Evolutionary conservation across 2,888 invertebrate genomes (phyloP).

Genomic region (Monoplex corrugatus): DNA sequence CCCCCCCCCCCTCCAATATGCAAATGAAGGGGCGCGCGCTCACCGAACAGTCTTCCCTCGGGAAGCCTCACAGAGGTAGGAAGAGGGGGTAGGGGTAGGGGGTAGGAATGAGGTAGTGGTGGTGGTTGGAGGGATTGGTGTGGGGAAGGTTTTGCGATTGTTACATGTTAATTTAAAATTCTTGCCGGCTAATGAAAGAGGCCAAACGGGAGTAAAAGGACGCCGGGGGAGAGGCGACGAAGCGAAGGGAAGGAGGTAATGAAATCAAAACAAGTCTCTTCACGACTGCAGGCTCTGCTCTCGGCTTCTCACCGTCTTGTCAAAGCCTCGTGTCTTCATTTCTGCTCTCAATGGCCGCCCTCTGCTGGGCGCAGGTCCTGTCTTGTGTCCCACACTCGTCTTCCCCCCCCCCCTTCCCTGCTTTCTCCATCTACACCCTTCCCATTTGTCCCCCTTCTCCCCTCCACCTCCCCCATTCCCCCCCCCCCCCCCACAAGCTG

Average conservation of each 20-base stretch:
- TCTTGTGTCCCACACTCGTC: neutral
- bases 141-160: slow-evolving; percentile 30
- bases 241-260: slow-evolving; percentile 45
- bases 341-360: neutral
- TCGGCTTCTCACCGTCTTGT: slow-evolving; percentile 47
- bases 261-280: slow-evolving; percentile 49
- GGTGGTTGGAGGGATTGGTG: neutral
- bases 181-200: slow-evolving; percentile 46
- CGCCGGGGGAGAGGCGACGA: slow-evolving; percentile 37
- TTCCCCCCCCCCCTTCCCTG: neutral
- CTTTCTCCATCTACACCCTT: neutral
- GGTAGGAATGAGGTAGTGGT: neutral
- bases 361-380: slow-evolving; percentile 18
- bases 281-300: slow-evolving; percentile 33
- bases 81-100: neutral
- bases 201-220: slow-evolving; percentile 40
- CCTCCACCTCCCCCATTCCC: neutral
- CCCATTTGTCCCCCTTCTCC: neutral
- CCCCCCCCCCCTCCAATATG: neutral
- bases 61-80: neutral
- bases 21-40: slow-evolving; percentile 23
- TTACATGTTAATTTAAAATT: slow-evolving; percentile 50
- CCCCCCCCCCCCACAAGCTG: neutral
- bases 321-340: slow-evolving; percentile 41
- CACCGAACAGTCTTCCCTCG: neutral